Percentiles rank a stretch among this genome's conserved stretches.
phyloP scores from a whole-genome alignment of 1,140 invertebrate genomes.

The Paraescarpia echinospica region DNA sequence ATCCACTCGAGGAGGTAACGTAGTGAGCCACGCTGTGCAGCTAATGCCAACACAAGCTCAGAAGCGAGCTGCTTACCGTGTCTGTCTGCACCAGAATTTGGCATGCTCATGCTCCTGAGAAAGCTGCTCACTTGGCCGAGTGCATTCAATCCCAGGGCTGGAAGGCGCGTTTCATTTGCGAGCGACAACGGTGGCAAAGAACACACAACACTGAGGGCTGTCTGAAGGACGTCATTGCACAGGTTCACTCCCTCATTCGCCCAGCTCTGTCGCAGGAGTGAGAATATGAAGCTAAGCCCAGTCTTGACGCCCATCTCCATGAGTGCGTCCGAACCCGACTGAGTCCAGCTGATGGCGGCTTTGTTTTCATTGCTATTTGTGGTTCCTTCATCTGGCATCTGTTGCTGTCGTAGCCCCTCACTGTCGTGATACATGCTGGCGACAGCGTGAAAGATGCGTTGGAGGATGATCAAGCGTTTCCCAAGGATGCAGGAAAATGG shows the following conservation, averaged over 20 bases:
- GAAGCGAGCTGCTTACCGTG: constrained; percentile 61
- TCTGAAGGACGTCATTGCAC: constrained; percentile 66
- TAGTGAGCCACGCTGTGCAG: constrained; percentile 68
- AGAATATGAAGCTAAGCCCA: constrained; percentile 67
- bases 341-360: neutral
- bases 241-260: constrained; percentile 54
- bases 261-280: constrained; percentile 68
- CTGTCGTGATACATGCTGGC: constrained; percentile 64
- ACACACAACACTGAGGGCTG: constrained; percentile 64
- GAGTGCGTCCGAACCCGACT: constrained; percentile 63
- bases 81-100: constrained; percentile 61
- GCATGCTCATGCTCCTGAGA: constrained; percentile 62
- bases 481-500: constrained; percentile 63
- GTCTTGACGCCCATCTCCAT: constrained; percentile 69
- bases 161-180: constrained; percentile 66
- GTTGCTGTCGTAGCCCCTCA: constrained; percentile 45
- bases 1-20: constrained; percentile 69
- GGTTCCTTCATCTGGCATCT: neutral
- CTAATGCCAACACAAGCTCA: constrained; percentile 65
- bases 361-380: neutral
- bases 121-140: constrained; percentile 63
- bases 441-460: constrained; percentile 66
- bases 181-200: constrained; percentile 66
- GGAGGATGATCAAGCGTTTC: constrained; percentile 65
- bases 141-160: constrained; percentile 62